Base-by-base conservation (phyloP, 2,797 vertebrate species). In the Ibycter americanus region DNA sequence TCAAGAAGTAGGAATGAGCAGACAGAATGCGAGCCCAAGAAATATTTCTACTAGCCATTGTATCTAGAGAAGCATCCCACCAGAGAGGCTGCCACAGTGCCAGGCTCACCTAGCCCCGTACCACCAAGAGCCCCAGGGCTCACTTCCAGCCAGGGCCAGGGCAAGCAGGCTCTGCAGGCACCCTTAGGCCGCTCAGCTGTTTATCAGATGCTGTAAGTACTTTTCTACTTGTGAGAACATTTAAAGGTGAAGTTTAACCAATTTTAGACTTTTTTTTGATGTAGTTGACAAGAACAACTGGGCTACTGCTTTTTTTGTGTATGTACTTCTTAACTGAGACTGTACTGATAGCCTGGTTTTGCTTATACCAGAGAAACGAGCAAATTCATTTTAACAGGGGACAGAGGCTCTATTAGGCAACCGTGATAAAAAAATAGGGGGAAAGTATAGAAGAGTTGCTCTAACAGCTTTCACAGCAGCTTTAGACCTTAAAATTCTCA, bases 301-400 rank as follows among this genome's bases (percentile, higher is more conserved):
- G 14, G 0, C 17, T 68, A 4, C 14, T 49, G 0, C 2, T 49
- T 58, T 46, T 46, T 56, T 36, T 10, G 0, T 2, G 8, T 6
- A 14, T 3, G 5, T 5, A 2, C 19, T 78, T 47, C 6, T 31
- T 56, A n/a, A 7, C 34, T 49, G 6, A 54, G 11, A 25, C 8
- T 7, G 3, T 7, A 17, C 12, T 15, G 3, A n/a, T 12, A 68
- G 12, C 4, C 8, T 46, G 5, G 32, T 83, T 82, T 40, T 65
- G 4, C 16, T 46, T 23, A 6, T 8, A 15, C 2, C 6, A 11
- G 12, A 67, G 5, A 59, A 27, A 51, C 1, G 46, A 56, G 10
- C 8, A 3, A 52, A 34, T 34, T 36, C 10, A 9, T 1, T 29
- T 3, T 47, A 77, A 66, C 2, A 42, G 6, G 6, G 3, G 2